Conservation (phyloP, 2,113 vertebrate genomes). For the Rhizomys pruinosus region DNA sequence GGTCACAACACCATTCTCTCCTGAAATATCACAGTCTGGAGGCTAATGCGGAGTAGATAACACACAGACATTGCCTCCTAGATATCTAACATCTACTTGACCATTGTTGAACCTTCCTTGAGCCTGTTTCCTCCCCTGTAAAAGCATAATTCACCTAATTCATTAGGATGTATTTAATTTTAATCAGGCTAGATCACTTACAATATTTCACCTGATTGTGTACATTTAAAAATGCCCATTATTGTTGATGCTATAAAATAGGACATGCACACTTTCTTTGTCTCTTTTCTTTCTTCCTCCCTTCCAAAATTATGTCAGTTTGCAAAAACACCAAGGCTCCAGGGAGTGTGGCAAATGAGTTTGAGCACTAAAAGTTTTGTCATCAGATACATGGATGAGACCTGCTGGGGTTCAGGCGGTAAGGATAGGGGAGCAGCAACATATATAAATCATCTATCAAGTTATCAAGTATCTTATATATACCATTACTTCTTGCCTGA, state of each 20-base stretch:
- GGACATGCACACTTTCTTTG: neutral
- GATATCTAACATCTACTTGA: neutral
- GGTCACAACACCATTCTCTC: neutral
- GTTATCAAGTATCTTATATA: fast-evolving
- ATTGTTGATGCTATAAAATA: neutral
- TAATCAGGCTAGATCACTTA: neutral
- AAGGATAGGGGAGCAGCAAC: fast-evolving
- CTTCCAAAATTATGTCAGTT: constrained; percentile 22
- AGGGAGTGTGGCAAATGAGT: neutral
- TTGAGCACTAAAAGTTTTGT: neutral
- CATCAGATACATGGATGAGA: neutral
- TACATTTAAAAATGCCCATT: neutral
- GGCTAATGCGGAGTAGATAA: neutral
- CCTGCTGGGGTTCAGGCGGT: fast-evolving
- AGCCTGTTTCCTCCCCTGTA: neutral
- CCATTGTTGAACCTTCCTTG: neutral
- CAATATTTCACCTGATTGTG: neutral
- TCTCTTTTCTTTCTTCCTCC: neutral
- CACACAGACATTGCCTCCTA: neutral
- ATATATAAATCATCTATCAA: neutral
- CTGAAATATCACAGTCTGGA: neutral
- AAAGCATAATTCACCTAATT: neutral
- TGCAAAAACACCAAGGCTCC: neutral
- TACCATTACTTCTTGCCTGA: neutral
- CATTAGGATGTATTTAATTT: neutral